Evolutionary conservation across 2,888 invertebrate species (phyloP), one percentile per base, ranked within the genome.

Genomic region (Autographa pulchrina): DNA sequence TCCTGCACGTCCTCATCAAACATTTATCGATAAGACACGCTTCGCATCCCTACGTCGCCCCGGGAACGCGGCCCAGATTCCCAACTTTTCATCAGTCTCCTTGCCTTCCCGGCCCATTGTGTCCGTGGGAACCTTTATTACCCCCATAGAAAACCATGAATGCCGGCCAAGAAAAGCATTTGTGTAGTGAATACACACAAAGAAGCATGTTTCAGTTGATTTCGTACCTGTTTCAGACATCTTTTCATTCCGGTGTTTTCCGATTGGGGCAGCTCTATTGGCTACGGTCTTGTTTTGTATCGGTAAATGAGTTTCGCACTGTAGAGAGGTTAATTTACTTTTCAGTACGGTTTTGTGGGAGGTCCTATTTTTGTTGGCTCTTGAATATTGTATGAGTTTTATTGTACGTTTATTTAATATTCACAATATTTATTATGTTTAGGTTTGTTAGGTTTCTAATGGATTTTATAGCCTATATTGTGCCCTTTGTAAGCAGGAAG

Each of bases 91-190:
- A 95, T 94, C 94, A 92, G 90, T 90, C 93, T 92, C 92, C 93
- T 94, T 92, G 92, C 93, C 92, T 93, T 91, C 92, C 90, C 89
- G 86, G 88, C 90, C 85, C 91, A 95, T 95, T 95, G 95, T 95
- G 95, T 92, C 93, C 94, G 94, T 93, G 93, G 91, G 93, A 95
- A 94, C 95, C 95, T 95, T 95, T 96, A 96, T 96, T 96, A 91
- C 94, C 94, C 88, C 93, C 91, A 94, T 95, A 94, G 94, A 95
- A 95, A 95, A 89, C 92, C 88, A 90, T 96, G 95, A 95, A 96
- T 93, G 93, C 91, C 86, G 85, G 87, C 92, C 91, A 95, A 94
- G 95, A 95, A 95, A 96, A 94, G 93, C 94, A 92, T 94, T 96
- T 96, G 95, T 95, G 94, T 88, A 90, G 91, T 94, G 92, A 94